Conservation (phyloP, 2,888 invertebrate species). For the Allacma fusca region DNA sequence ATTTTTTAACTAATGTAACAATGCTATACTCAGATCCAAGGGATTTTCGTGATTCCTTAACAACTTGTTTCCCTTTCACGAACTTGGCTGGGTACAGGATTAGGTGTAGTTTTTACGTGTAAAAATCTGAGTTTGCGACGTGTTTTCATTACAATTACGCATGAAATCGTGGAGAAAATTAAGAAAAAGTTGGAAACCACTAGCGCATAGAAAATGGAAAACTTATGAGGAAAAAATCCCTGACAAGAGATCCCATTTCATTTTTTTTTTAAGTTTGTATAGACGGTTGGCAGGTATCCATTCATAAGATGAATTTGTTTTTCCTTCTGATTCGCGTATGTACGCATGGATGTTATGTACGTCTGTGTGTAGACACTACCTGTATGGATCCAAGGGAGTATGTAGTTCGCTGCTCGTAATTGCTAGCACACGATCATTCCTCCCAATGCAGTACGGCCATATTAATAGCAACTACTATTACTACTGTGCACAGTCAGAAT, state of each 20-base stretch:
- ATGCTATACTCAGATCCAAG: too few species aligned
- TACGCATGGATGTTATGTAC: too few species aligned
- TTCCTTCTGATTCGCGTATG: too few species aligned
- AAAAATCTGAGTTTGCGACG: background rate
- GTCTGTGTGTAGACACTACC: too few species aligned
- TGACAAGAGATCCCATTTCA: conserved; percentile 5
- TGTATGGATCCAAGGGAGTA: too few species aligned
- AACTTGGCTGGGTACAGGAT: too few species aligned
- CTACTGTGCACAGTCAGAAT: background rate
- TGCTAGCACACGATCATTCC: conserved; percentile 8
- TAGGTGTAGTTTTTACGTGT: too few species aligned
- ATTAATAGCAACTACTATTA: background rate
- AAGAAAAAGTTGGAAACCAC: conserved; percentile 21
- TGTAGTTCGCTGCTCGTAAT: too few species aligned
- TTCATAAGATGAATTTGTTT: background rate
- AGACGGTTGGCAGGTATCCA: background rate
- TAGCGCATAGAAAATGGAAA: conserved; percentile 10
- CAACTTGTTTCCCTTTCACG: background rate
- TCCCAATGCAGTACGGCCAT: background rate
- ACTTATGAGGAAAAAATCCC: background rate
- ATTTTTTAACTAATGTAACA: too few species aligned
- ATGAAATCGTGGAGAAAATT: conserved; percentile 30
- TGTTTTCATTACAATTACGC: conserved; percentile 5
- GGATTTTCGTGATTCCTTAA: conserved; percentile 13
- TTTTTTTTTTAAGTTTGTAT: background rate